Base-by-base conservation (phyloP, 2,113 vertebrate genomes). In the Acinonyx jubatus region DNA sequence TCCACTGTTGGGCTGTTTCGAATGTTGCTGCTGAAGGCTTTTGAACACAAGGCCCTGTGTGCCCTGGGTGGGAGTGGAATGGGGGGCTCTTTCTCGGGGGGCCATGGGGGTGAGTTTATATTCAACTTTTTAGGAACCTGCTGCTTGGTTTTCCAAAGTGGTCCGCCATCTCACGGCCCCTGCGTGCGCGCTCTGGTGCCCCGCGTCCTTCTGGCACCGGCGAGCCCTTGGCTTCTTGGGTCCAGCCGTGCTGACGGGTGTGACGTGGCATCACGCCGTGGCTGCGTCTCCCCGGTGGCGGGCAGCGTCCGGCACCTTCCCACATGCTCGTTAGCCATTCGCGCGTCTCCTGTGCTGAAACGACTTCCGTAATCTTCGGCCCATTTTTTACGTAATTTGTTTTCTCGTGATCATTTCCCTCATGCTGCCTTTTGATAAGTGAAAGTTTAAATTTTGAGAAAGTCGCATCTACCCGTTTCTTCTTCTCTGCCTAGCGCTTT, bases 341-440 rank as follows among this genome's bases (percentile, higher is more conserved):
- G 8, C 71, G 3, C 71, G 3, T 41, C 36, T 74, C 25, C 71
- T 41, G 36, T 13, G 5, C 71, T 29, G n/a, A 94, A 50, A 27
- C 5, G 61, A 55, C 84, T 89, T 1, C 78, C n/a, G 41, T 61
- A 73, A 48, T 74, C 69, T 87, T 33, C 4, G 55, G 82, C 83
- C 91, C 33, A 15, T 61, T 73, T 95, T 74, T 88, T 73, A 88
- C 74, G 73, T 90, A 74, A 16, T 68, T 81, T 87, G 96, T 96
- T 94, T 91, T 92, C 57, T 81, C 86, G 78, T 69, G 74, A 82
- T 90, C 61, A 36, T 90, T 96, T 96, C 83, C 92, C 89, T 89
- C 76, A 57, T 90, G 84, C 89, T 86, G 73, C 81, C 50, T 86
- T 96, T 93, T 74, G 78, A 92, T 97, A 85, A 94, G 71, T 55